A percentile compares a stretch with the other conserved stretches of the same genome.
Conservation (phyloP, 2,888 invertebrate species). For the Drosophila bunnanda region DNA sequence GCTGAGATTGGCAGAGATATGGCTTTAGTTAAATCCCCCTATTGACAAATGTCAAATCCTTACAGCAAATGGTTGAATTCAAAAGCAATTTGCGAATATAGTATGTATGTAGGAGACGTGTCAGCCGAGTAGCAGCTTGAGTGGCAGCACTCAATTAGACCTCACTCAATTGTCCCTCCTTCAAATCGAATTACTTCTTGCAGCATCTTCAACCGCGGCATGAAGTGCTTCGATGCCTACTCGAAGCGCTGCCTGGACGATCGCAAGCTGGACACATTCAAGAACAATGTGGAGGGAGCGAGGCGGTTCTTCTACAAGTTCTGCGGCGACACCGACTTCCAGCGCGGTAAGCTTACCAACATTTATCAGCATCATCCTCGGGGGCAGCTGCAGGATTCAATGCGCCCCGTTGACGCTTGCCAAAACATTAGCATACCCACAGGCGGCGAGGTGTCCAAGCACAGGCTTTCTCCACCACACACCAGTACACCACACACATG, state of each 20-base stretch:
- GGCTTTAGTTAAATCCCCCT: neutral
- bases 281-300: slow-evolving; percentile 83
- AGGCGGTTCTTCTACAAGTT: slow-evolving; percentile 82
- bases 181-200: slow-evolving; percentile 41
- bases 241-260: slow-evolving; percentile 81
- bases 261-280: slow-evolving; percentile 74
- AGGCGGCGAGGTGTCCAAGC: slow-evolving; percentile 17
- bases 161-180: slow-evolving; percentile 32
- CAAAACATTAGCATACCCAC: slow-evolving; percentile 21
- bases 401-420: slow-evolving; percentile 5
- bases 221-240: slow-evolving; percentile 83
- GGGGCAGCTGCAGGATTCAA: neutral
- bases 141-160: slow-evolving; percentile 29
- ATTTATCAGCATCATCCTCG: neutral
- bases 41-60: neutral
- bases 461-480: slow-evolving; percentile 5
- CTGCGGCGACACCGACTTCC: slow-evolving; percentile 82
- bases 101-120: slow-evolving; percentile 1
- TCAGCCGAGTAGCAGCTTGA: slow-evolving; percentile 12
- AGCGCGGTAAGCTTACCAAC: slow-evolving; percentile 72
- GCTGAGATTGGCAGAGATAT: too few relatives aligned
- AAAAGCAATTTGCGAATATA: neutral
- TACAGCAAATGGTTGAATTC: neutral
- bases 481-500: neutral
- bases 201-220: slow-evolving; percentile 83